Evolutionary conservation across 2,797 vertebrate genomes (phyloP).

Genomic region (Hyperoplus lanceolatus): DNA sequence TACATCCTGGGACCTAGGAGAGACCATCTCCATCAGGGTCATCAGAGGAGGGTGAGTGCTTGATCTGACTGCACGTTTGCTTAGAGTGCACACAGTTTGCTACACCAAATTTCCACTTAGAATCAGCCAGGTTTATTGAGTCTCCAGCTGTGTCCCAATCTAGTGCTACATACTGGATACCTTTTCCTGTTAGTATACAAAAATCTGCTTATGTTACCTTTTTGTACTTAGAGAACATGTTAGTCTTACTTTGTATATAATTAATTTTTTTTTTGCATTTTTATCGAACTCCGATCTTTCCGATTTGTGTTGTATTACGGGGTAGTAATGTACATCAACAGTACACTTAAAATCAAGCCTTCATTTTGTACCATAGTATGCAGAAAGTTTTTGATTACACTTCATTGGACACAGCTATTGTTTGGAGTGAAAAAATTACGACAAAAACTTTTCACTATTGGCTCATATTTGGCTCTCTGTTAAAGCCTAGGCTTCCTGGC

Average conservation of each 20-base stretch:
- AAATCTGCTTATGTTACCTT: neutral
- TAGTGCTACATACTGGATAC: neutral
- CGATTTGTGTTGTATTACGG: neutral
- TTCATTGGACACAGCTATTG: too few species aligned
- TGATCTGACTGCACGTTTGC: too few species aligned
- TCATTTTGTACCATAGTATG: neutral
- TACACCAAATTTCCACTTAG: too few species aligned
- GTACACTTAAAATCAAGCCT: neutral
- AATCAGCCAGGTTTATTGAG: neutral
- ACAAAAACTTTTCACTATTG: too few species aligned
- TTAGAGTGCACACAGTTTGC: neutral
- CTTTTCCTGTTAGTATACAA: neutral
- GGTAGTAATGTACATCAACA: neutral
- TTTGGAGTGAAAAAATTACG: too few species aligned
- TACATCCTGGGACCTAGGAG: conserved; percentile 88
- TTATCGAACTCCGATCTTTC: neutral
- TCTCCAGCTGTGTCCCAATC: neutral
- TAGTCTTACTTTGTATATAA: too few species aligned
- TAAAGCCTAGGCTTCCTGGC: neutral
- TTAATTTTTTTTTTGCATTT: too few species aligned
- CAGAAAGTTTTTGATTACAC: neutral
- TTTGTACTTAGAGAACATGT: neutral
- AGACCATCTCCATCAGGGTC: conserved; percentile 90
- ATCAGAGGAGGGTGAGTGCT: conserved; percentile 92
- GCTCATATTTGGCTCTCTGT: neutral